A percentile compares a stretch with the other conserved stretches of the same genome.
phyloP scores from a whole-genome alignment of 2,888 invertebrate species.

The Drosophila paranaensis region DNA sequence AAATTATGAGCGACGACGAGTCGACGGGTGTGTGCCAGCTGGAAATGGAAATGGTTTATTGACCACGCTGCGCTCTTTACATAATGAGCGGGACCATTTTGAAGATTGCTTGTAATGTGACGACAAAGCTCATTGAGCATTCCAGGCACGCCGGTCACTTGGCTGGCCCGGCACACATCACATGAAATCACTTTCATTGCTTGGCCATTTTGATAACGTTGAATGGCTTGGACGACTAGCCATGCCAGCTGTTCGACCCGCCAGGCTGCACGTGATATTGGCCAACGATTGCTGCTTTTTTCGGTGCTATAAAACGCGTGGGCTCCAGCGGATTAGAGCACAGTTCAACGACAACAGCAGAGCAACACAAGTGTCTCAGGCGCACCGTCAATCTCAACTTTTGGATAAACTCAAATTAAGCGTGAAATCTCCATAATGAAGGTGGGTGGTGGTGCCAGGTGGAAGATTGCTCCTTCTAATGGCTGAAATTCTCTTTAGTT shows the following conservation, averaged over 20 bases:
- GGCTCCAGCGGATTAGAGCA: slow-evolving; percentile 52
- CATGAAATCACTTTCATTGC: slow-evolving; percentile 64
- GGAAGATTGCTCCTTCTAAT: slow-evolving; percentile 8
- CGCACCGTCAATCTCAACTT: slow-evolving; percentile 63
- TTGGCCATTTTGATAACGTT: slow-evolving; percentile 69
- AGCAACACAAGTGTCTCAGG: slow-evolving; percentile 61
- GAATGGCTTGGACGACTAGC: slow-evolving; percentile 39
- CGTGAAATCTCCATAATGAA: slow-evolving; percentile 83
- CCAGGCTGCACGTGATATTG: slow-evolving; percentile 55
- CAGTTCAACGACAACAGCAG: slow-evolving; percentile 80
- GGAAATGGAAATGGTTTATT: slow-evolving; percentile 67
- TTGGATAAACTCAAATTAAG: slow-evolving; percentile 79
- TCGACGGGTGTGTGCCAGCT: slow-evolving; percentile 33
- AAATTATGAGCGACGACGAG: slow-evolving; percentile 62
- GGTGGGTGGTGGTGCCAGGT: slow-evolving; percentile 61
- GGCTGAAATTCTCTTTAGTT: slow-evolving; percentile 50
- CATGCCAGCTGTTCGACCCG: slow-evolving; percentile 15
- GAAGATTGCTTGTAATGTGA: slow-evolving; percentile 55
- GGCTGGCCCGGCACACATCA: slow-evolving; percentile 33
- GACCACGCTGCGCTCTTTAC: slow-evolving; percentile 62
- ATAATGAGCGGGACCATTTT: slow-evolving; percentile 59
- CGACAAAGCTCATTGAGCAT: slow-evolving; percentile 64
- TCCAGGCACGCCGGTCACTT: slow-evolving; percentile 53
- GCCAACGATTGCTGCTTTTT: slow-evolving; percentile 47
- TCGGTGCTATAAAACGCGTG: slow-evolving; percentile 78